Base-by-base conservation (phyloP, 1,140 invertebrate genomes). In the Apis mellifera region DNA sequence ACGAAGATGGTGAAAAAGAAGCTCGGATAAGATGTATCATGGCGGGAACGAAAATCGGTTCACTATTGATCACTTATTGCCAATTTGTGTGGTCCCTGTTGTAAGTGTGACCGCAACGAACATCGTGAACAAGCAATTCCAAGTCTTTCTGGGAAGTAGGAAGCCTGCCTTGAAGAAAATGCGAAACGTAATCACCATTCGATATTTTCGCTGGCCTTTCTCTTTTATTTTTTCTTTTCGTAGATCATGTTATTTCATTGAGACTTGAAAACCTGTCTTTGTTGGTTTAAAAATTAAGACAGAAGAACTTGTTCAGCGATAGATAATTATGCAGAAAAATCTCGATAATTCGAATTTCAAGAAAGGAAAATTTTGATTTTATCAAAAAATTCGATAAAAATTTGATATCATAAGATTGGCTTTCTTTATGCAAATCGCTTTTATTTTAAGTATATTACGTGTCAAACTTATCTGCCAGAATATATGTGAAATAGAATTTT, bases 101-200 rank as follows among this genome's bases (percentile, higher is more conserved):
- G 85, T 89, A 89, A 89, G 91, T 92, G 90, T 89, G 84, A 91
- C 90, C 89, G 87, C 89, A 87, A 89, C 90, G 81, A 92, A 92
- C 88, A 86, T 87, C 88, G 86, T 89, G 87, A 91, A 91, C 84
- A 88, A 86, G 85, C 87, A 90, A 80, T 90, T 90, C 88, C 90
- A 68, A 91, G 75, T 87, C 88, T 92, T 42, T 91, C 89, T 89
- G 85, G 83, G 87, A 91, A 91, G 84, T 80, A 89, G 86, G 84
- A 89, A 72, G 48, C 72, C 64, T 71, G 79, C 85, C 57, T 52
- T 62, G 79, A 85, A 88, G 87, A 89, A 86, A 90, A 88, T 78
- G 84, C 80, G 84, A 85, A 89, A 87, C 87, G 71, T 71, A 73
- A 87, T 78, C 83, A 80, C 52, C 79, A 11, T 12, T 69, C 73